Percentiles rank a stretch among this genome's conserved stretches.
phyloP scores from a whole-genome alignment of 35 echinoderm and acorn worm genomes.

The Acanthaster planci region DNA sequence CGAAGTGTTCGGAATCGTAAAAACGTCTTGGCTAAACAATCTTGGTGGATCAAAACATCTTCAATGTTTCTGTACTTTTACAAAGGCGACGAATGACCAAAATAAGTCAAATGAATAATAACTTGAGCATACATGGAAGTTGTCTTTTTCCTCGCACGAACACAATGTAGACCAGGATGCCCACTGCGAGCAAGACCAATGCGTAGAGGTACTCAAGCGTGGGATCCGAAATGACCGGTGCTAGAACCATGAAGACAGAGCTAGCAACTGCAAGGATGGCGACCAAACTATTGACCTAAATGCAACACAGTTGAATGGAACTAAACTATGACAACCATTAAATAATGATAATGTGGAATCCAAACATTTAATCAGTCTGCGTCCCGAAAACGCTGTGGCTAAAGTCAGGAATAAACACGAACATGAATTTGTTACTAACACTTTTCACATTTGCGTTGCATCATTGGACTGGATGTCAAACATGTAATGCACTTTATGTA shows the following conservation, averaged over 20 bases:
- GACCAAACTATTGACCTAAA: neutral
- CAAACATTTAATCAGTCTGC: no score
- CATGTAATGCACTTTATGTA: no score
- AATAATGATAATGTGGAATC: no score
- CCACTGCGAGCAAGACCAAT: neutral
- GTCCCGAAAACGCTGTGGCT: no score
- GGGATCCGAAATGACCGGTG: neutral
- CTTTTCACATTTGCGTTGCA: no score
- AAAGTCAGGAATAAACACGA: no score
- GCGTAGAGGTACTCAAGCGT: conserved; percentile 10
- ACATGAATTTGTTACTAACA: no score
- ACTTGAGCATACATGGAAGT: neutral
- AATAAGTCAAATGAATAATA: neutral
- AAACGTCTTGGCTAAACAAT: neutral
- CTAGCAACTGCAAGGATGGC: neutral
- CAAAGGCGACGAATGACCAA: neutral
- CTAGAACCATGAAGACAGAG: neutral
- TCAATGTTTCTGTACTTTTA: no score
- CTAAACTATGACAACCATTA: no score
- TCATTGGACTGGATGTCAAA: no score
- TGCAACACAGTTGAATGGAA: neutral
- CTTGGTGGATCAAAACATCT: neutral
- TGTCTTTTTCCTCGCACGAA: conserved; percentile 4
- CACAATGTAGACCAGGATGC: neutral
- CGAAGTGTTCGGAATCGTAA: neutral